Conservation (phyloP, 2,888 invertebrate genomes). For the Drosophila silvestris region DNA sequence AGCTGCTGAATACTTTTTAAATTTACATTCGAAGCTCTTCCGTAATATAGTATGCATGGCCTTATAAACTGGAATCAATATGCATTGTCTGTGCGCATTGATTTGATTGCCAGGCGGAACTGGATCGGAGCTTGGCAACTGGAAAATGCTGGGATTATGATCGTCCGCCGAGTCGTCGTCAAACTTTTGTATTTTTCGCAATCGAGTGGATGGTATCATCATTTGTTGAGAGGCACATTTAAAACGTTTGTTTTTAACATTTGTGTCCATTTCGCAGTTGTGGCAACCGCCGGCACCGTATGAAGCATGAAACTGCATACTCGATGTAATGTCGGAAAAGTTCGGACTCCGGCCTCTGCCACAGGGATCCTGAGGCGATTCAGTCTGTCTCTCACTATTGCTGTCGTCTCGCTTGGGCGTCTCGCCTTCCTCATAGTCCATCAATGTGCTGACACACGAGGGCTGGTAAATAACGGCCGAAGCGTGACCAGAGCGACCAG, state of each 20-base stretch:
- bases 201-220: background rate
- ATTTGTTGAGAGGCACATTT: slow-evolving; percentile 16
- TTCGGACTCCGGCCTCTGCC: slow-evolving; percentile 38
- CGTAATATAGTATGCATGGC: slow-evolving; percentile 62
- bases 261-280: slow-evolving; percentile 68
- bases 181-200: slow-evolving; percentile 1
- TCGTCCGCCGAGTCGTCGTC: background rate
- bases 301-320: slow-evolving; percentile 71
- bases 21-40: slow-evolving; percentile 55
- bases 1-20: slow-evolving; percentile 46
- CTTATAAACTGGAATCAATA: slow-evolving; percentile 44
- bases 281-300: slow-evolving; percentile 72
- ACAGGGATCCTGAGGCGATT: slow-evolving; percentile 35
- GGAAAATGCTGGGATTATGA: background rate
- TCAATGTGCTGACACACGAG: slow-evolving; percentile 86
- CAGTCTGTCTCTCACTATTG: slow-evolving; percentile 33
- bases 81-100: slow-evolving; percentile 26
- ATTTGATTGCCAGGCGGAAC: slow-evolving; percentile 2
- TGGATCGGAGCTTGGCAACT: background rate
- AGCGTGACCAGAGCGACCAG: slow-evolving; percentile 96
- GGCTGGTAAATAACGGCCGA: slow-evolving; percentile 95
- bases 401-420: slow-evolving; percentile 44
- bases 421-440: slow-evolving; percentile 82
- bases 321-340: slow-evolving; percentile 46
- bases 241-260: background rate